phyloP scores from a whole-genome alignment of 2,797 vertebrate genomes.

The Crypturellus tataupa region DNA sequence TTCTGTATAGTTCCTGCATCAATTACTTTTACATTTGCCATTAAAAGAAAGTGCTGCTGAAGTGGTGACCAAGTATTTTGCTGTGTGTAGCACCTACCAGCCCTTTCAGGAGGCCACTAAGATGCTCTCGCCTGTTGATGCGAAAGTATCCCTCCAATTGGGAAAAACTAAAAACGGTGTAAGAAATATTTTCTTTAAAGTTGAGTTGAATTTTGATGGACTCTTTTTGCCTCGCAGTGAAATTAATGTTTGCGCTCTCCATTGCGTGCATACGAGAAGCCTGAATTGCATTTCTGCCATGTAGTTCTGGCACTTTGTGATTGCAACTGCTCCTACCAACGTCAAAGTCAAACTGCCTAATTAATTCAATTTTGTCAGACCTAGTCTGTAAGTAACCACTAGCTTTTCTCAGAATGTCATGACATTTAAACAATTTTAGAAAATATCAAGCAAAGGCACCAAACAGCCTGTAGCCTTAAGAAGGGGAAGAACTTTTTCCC shows the following conservation, averaged over 20 bases:
- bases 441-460: not conserved
- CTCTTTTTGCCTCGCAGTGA: not conserved
- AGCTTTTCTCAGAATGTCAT: not conserved
- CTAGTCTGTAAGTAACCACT: conserved; percentile 13
- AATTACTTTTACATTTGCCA: not conserved
- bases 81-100: not conserved
- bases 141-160: not conserved
- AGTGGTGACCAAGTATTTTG: not conserved
- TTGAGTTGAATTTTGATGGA: not conserved
- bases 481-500: not conserved
- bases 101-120: not conserved
- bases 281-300: not conserved
- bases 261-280: not conserved
- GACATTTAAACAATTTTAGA: not conserved
- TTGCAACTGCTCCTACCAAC: conserved; percentile 15
- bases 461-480: not conserved
- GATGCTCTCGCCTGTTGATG: not conserved
- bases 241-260: not conserved
- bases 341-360: conserved; percentile 53
- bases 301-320: not conserved
- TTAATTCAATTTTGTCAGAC: conserved; percentile 67
- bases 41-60: not conserved
- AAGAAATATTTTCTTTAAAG: not conserved
- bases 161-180: not conserved
- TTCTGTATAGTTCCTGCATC: not conserved